phyloP scores from a whole-genome alignment of 2,888 invertebrate genomes.

The Leptinotarsa rubiginosa region DNA sequence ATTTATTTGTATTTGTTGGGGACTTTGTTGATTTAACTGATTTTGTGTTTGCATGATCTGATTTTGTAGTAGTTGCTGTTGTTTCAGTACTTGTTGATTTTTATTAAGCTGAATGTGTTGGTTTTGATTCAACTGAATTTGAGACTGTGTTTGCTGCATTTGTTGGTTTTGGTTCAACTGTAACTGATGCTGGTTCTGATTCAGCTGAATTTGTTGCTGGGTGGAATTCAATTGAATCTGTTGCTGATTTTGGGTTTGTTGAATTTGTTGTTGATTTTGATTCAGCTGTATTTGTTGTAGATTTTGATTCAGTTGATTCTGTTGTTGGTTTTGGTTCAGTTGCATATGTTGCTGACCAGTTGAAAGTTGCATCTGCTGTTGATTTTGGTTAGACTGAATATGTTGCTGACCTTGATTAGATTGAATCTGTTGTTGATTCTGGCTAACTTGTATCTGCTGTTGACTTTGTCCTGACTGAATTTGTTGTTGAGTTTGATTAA shows the following conservation, averaged over 20 bases:
- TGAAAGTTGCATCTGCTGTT: slow-evolving; percentile 61
- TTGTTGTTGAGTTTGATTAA: slow-evolving; percentile 10
- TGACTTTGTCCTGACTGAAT: slow-evolving; percentile 27
- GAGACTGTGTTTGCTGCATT: slow-evolving; percentile 27
- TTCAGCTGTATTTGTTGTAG: slow-evolving; percentile 49
- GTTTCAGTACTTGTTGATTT: slow-evolving; percentile 55
- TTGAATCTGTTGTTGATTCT: slow-evolving; percentile 58
- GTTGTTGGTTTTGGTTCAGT: slow-evolving; percentile 41
- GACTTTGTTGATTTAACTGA: slow-evolving; percentile 55
- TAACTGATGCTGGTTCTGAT: slow-evolving; percentile 52
- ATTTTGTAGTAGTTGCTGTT: slow-evolving; percentile 43
- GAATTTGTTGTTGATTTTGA: slow-evolving; percentile 53
- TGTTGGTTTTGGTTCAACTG: slow-evolving; percentile 38
- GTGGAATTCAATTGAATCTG: slow-evolving; percentile 64
- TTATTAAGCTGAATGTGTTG: slow-evolving; percentile 59
- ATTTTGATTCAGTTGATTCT: slow-evolving; percentile 36
- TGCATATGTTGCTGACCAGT: slow-evolving; percentile 47
- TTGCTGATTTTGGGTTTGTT: slow-evolving; percentile 46
- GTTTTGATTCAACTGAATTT: slow-evolving; percentile 29
- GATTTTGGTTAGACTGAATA: slow-evolving; percentile 56
- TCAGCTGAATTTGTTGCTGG: slow-evolving; percentile 57
- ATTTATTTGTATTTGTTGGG: slow-evolving; percentile 47
- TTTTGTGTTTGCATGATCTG: slow-evolving; percentile 57
- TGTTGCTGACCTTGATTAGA: slow-evolving; percentile 52
- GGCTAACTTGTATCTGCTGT: slow-evolving; percentile 48